Base-by-base conservation (phyloP, 2,797 vertebrate genomes). In the Myotis planiceps region DNA sequence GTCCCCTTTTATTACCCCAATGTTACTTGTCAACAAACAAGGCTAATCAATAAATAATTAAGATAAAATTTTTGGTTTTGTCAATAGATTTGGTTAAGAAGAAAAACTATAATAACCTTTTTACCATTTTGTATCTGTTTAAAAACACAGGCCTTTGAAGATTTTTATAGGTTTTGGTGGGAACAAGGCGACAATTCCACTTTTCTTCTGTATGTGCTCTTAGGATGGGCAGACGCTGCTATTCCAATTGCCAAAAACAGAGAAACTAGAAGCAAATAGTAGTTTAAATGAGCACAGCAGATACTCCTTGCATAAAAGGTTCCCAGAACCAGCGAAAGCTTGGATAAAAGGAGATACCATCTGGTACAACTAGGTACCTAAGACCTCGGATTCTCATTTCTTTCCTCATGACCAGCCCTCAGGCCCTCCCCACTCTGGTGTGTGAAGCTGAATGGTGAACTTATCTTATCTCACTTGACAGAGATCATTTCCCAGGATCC, bases 11-110 rank as follows among this genome's bases (percentile, higher is more conserved):
- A 71, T 51, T 5, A 72, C 7, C 3, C 10, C 3, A 58, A 25
- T 19, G 86, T 74, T 89, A 51, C n/a, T 60, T 95, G 21, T 89
- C 29, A 92, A 87, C 21, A 81, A 87, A 37, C n/a, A 88, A 92
- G 86, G 74, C 29, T 37, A 27, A 88, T 79, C 3, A 65, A 85
- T 34, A 84, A 15, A 42, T 12, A 37, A n/a, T 65, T 83, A 88
- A 82, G 55, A 79, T 45, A 88, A 66, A 78, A 72, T 7, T 60
- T 72, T 58, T 68, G 15, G 1, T 76, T 84, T 18, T 45, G 13
- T 87, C 42, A 72, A 16, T 74, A 72, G 42, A 66, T 45, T 92
- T 53, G 37, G 25, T 25, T n/a, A 80, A 84, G 58, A 91, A 84
- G 21, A 88, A 27, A 85, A 90, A 23, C 15, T 19, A 25, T 25